Evolutionary conservation across 2,797 vertebrate genomes (phyloP).

Genomic region (Lagocephalus sceleratus): DNA sequence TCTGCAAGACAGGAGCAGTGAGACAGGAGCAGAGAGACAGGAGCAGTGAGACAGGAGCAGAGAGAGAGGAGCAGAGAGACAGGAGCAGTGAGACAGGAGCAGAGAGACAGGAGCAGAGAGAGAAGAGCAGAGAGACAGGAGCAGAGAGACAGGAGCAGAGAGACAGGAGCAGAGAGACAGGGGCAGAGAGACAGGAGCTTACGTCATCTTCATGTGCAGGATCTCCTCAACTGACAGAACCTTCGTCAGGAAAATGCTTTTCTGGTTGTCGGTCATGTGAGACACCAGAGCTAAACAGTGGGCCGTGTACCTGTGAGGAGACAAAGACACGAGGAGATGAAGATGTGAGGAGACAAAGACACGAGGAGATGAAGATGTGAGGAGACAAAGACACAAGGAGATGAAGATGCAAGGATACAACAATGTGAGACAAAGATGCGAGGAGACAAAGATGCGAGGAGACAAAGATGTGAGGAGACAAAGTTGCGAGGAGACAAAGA

Average conservation of each 20-base stretch:
- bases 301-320: conserved; percentile 85
- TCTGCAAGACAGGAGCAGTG: conserved; percentile 63
- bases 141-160: background rate
- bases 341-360: background rate
- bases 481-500: no score
- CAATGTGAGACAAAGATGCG: no score
- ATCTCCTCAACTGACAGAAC: conserved; percentile 89
- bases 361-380: no score
- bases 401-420: no score
- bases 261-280: conserved; percentile 95
- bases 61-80: no score
- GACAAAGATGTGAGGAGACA: no score
- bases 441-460: no score
- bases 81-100: background rate
- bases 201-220: conserved; percentile 92
- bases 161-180: background rate
- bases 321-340: conserved; percentile 4
- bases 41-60: background rate
- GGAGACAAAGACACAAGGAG: no score
- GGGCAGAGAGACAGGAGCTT: conserved; percentile 37
- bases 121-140: background rate
- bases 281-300: conserved; percentile 92
- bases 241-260: conserved; percentile 91
- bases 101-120: no score
- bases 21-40: background rate